Evolutionary conservation across 2,797 vertebrate genomes (phyloP), one percentile per base, ranked within the genome.

Genomic region (Mastacembelus armatus): DNA sequence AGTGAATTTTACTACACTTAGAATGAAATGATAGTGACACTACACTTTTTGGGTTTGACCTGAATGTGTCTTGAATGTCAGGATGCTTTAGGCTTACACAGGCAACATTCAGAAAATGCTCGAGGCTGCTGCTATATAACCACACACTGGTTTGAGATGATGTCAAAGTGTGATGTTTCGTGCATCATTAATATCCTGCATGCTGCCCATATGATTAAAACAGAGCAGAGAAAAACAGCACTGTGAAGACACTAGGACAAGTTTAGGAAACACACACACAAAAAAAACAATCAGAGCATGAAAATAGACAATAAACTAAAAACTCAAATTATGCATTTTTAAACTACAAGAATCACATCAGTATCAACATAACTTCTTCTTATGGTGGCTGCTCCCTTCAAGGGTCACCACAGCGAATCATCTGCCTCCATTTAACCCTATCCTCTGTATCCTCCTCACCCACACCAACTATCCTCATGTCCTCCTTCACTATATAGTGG

Each of bases 61-160:
- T 84, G 74, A 61, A 74, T 78, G 60, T 78, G 79, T 82, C 81
- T 68, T 2, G 2, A 58, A 26, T 59, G 59, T 83, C 79, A 71
- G 48, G 9, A 40, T 40, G 44, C 51, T 78, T 71, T 50, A 54
- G 33, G 18, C 30, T 50, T 4, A 16, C 29, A 16, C 57, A 54
- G 30, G 14, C 22, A 74, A 70, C 64, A 51, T 33, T 39, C 42
- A 56, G 65, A 58, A 43, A 40, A 43, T 12, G 66, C 66, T 78
- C 4, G 16, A 49, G 61, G 78, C 64, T 77, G 45, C 54, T 36
- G 66, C 66, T 52, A 22, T 38, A 38, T 10, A 55, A 43, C 36
- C 16, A 65, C 9, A 55, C 57, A 63, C 40, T 35, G 66, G 74
- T 54, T 22, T 50, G 39, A 64, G 51, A 36, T 36, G 21, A 74